Evolutionary conservation across 2,888 invertebrate species (phyloP).

Genomic region (Limnephilus rhombicus): DNA sequence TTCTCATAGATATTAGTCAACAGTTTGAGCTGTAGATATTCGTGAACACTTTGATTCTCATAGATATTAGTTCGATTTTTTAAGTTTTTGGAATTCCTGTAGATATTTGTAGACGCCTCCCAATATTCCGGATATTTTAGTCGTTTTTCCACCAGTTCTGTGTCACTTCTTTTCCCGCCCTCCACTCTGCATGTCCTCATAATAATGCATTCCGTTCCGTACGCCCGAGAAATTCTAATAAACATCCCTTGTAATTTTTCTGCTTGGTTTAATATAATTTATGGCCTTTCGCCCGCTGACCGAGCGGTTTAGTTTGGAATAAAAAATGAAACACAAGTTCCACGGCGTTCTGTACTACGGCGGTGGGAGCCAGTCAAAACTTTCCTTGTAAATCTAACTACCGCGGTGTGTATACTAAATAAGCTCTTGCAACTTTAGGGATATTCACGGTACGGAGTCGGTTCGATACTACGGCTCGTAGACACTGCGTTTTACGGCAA

Average conservation of each 20-base stretch:
- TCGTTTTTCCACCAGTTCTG: background rate
- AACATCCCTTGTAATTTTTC: conserved; percentile 36
- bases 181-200: background rate
- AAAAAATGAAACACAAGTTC: conserved; percentile 7
- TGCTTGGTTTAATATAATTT: conserved; percentile 38
- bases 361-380: conserved; percentile 44
- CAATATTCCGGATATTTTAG: no score
- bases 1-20: no score
- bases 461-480: background rate
- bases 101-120: no score
- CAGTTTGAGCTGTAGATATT: no score
- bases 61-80: no score
- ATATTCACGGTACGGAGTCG: background rate
- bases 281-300: conserved; percentile 44
- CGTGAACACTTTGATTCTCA: no score
- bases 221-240: conserved; percentile 1
- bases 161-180: background rate
- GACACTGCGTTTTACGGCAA: background rate
- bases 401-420: conserved; percentile 3
- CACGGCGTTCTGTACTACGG: background rate
- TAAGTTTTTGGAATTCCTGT: no score
- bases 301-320: conserved; percentile 42
- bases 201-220: background rate
- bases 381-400: conserved; percentile 56
- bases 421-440: background rate